Evolutionary conservation across 2,888 invertebrate species (phyloP), one percentile per base, ranked within the genome.

Genomic region (Camponotus fellah): DNA sequence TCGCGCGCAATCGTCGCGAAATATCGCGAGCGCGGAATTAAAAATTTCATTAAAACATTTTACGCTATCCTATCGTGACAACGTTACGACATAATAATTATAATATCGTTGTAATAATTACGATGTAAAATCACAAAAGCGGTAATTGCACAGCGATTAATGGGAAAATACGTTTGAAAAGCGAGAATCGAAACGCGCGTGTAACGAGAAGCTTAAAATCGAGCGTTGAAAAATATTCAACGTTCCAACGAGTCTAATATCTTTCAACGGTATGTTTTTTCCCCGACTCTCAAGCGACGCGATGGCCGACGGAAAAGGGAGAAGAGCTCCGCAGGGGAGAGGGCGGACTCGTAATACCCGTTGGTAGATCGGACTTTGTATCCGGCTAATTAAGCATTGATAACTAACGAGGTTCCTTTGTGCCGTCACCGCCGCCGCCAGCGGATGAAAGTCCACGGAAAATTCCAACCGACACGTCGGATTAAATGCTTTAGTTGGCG

Each of bases 351-450:
- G 74, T 88, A 81, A 85, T 81, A 85, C 66, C 60, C 77, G 40
- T 40, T 62, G n/a, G 64, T 43, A 68, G 75, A 83, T 83, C 86
- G 72, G 79, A 77, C 86, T 85, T 84, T 85, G 85, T 83, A 74
- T 69, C 34, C 84, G 80, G 85, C 88, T 92, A 92, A 92, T 92
- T 91, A 89, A 88, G 85, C 88, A 85, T 91, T 90, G 89, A 92
- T 92, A 90, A 91, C 92, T 91, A 92, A 92, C 90, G 89, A 90
- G 86, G 68, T 90, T 83, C 86, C 90, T 90, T 90, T 88, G 88
- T 86, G 85, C 75, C 68, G 82, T 46, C 21, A 34, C 58, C 43
- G 10, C 65, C 46, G 34, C 82, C 82, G 84, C 83, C 62, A 58
- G 56, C 46, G 82, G 86, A 87, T 79, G 84, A 84, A 84, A 87